Conservation (phyloP, 2,888 invertebrate species). For the Allygus modestus region DNA sequence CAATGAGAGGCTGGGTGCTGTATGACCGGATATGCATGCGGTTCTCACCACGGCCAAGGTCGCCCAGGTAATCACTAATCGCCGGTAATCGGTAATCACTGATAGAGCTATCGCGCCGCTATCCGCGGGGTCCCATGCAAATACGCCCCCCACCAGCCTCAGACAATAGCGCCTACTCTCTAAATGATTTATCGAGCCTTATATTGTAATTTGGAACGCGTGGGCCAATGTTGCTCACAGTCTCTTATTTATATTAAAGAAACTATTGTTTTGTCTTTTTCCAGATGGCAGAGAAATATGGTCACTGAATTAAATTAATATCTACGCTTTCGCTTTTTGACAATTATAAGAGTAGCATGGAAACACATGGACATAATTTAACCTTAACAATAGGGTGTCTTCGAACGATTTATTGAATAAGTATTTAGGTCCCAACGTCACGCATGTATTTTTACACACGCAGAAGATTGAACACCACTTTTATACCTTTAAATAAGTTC, state of each 20-base stretch:
- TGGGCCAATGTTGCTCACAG: conserved; percentile 37
- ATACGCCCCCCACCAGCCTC: not conserved
- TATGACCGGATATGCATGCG: not conserved
- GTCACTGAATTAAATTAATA: not conserved
- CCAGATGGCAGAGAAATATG: not conserved
- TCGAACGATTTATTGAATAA: no score
- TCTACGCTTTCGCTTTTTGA: not conserved
- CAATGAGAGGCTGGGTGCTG: no score
- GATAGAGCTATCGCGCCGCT: conserved; percentile 34
- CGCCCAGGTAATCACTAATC: conserved; percentile 51
- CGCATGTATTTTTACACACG: no score
- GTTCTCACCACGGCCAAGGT: conserved; percentile 42
- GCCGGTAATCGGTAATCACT: conserved; percentile 48
- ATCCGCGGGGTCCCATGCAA: conserved; percentile 14
- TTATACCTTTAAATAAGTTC: no score
- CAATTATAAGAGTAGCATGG: no score
- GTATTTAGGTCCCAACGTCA: no score
- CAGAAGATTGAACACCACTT: no score
- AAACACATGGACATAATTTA: no score
- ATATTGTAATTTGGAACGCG: conserved; percentile 46
- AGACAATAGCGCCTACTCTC: conserved; percentile 55
- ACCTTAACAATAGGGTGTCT: no score
- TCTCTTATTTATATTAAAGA: conserved; percentile 13
- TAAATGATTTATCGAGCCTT: conserved; percentile 46
- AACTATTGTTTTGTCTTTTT: conserved; percentile 36